These are phyloP conservation scores for Poicephalus gulielmi DNA, from an alignment of 2,113 vertebrate genomes.

Conservation along the genomic window DNA sequence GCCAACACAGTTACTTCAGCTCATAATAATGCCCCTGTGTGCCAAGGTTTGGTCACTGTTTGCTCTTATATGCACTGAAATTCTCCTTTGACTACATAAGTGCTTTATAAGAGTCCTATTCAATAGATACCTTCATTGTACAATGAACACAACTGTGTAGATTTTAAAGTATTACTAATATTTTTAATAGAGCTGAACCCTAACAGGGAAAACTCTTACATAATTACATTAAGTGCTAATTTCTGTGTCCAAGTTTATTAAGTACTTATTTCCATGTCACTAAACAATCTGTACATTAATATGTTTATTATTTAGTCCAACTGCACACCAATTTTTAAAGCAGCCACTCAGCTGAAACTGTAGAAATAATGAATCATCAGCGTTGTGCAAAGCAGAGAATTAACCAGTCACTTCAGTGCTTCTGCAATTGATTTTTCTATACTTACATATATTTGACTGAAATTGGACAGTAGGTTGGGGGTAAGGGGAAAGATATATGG, in stretches of 20 bases:
- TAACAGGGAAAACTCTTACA: not conserved
- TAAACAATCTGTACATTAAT: conserved; percentile 4
- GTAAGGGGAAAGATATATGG: not conserved
- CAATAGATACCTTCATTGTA: not conserved
- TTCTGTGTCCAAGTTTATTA: conserved; percentile 17
- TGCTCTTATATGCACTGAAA: not conserved
- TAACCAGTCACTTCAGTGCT: not conserved
- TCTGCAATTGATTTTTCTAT: not conserved
- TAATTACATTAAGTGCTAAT: conserved; percentile 16
- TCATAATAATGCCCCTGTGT: not conserved
- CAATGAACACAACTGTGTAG: not conserved
- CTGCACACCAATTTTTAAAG: conserved; percentile 10
- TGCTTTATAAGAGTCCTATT: not conserved
- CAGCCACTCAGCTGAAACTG: conserved; percentile 32
- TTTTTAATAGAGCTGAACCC: not conserved
- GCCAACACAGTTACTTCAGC: not conserved
- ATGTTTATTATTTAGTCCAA: conserved; percentile 23
- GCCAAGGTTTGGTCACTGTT: not conserved
- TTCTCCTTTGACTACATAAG: not conserved
- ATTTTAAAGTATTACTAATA: not conserved
- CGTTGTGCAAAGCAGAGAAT: not conserved
- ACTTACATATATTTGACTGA: not conserved
- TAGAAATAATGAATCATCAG: not conserved
- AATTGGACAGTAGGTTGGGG: not conserved
- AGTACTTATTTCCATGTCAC: conserved; percentile 13